Conservation (phyloP, 2,113 vertebrate species). For the Pseudorectes ferrugineus region DNA sequence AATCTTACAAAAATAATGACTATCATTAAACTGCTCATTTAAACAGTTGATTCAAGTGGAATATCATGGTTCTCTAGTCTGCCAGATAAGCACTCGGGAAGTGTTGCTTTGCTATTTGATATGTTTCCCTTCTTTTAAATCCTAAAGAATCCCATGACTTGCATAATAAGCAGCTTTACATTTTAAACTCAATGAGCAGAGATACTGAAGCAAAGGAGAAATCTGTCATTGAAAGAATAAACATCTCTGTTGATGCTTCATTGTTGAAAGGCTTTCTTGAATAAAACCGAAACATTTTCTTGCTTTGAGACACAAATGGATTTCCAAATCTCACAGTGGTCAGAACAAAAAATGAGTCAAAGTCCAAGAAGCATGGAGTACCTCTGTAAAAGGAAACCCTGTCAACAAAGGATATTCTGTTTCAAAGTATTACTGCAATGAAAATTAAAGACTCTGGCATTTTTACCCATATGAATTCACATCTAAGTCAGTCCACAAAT, state of each 20-base stretch:
- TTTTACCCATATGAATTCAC: slow-evolving; percentile 8
- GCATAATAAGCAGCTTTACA: slow-evolving; percentile 41
- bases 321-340: slow-evolving; percentile 19
- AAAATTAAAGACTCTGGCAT: neutral
- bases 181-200: slow-evolving; percentile 32
- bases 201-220: neutral
- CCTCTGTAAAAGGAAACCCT: neutral
- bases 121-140: slow-evolving; percentile 5
- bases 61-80: slow-evolving; percentile 24
- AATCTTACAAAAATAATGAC: slow-evolving; percentile 41
- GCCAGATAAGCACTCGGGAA: slow-evolving; percentile 44
- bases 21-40: slow-evolving; percentile 48
- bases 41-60: slow-evolving; percentile 44
- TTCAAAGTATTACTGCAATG: slow-evolving; percentile 12
- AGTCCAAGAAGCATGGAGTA: neutral
- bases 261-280: neutral
- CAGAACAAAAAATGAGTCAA: neutral
- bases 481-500: neutral
- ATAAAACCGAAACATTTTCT: neutral
- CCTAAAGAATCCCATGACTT: slow-evolving; percentile 9
- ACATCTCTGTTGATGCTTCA: neutral
- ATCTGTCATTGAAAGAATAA: neutral
- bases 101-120: slow-evolving; percentile 14
- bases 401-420: neutral
- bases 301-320: slow-evolving; percentile 21